These are phyloP conservation scores for Sicus ferrugineus DNA, from an alignment of 2,888 invertebrate genomes.

Conservation along the genomic window DNA sequence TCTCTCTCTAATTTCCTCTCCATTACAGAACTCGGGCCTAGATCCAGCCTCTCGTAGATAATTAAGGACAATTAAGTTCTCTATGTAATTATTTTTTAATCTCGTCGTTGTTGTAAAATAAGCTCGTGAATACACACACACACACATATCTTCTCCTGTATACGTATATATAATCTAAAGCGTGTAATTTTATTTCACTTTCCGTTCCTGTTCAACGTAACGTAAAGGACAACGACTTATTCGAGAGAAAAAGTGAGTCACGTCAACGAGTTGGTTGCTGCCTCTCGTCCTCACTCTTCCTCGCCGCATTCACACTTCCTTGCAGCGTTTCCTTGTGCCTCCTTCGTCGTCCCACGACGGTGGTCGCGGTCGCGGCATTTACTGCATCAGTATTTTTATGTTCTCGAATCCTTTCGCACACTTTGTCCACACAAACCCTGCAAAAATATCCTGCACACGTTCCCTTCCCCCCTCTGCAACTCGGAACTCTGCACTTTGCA, in stretches of 20 bases:
- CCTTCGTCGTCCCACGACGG: not conserved
- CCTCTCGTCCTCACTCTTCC: not conserved
- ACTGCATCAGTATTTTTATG: not conserved
- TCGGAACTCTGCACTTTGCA: too few species aligned
- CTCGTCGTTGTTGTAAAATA: conserved; percentile 17
- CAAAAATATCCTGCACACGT: conserved; percentile 13
- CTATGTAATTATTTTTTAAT: too few species aligned
- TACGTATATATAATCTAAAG: too few species aligned
- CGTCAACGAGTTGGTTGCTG: conserved; percentile 35
- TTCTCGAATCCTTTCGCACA: not conserved
- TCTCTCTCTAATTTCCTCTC: too few species aligned
- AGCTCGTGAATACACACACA: not conserved
- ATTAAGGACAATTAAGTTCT: too few species aligned
- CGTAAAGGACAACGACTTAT: conserved; percentile 44
- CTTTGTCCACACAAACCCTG: not conserved
- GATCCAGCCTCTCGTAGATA: too few species aligned
- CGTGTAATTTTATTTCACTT: conserved; percentile 39
- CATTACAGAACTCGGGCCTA: too few species aligned
- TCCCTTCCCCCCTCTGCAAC: not conserved
- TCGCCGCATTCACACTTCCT: not conserved
- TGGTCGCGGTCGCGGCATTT: not conserved
- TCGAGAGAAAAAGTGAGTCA: conserved; percentile 47
- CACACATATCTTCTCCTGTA: conserved; percentile 8
- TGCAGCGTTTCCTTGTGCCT: not conserved
- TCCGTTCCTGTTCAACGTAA: conserved; percentile 27